Evolutionary conservation across 2,113 vertebrate genomes (phyloP).

Genomic region (Bostrychus sinensis): DNA sequence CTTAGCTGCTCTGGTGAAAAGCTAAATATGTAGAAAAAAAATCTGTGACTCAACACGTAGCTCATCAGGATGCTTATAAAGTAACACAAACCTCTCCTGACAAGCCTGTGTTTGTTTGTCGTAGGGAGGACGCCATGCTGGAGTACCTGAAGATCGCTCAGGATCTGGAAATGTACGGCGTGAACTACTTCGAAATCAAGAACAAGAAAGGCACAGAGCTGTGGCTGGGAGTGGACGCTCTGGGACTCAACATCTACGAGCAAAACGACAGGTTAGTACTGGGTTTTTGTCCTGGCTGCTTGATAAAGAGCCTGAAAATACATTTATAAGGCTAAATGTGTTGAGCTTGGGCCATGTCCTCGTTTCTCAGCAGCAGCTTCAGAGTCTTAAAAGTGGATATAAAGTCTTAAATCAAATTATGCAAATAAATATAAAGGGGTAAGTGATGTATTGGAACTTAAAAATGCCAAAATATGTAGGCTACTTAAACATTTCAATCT

Average conservation of each 20-base stretch:
- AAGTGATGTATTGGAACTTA: no score
- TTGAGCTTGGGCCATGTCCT: slow-evolving; percentile 25
- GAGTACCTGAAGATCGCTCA: slow-evolving; percentile 98
- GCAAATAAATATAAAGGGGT: no score
- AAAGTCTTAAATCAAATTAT: slow-evolving; percentile 13
- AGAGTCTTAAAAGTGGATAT: slow-evolving; percentile 35
- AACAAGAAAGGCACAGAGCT: slow-evolving; percentile 98
- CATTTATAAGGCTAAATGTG: slow-evolving; percentile 39
- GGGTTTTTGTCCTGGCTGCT: background rate
- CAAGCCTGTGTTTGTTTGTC: background rate
- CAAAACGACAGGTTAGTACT: slow-evolving; percentile 91
- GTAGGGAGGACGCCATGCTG: slow-evolving; percentile 93
- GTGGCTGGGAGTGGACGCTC: slow-evolving; percentile 93
- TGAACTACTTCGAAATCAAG: slow-evolving; percentile 98
- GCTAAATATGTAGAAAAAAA: no score
- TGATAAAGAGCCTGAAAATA: slow-evolving; percentile 16
- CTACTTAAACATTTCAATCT: no score
- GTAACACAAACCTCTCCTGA: background rate
- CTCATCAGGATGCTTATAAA: no score
- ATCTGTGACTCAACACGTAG: no score
- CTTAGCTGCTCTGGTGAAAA: no score
- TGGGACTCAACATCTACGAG: slow-evolving; percentile 97
- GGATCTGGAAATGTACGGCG: slow-evolving; percentile 98
- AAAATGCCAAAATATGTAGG: no score
- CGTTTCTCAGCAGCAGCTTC: slow-evolving; percentile 29